Percentiles rank a stretch among this genome's conserved stretches.
These are phyloP conservation scores for Nothoprocta perdicaria DNA, from an alignment of 2,113 vertebrate species.

Conservation along the genomic window DNA sequence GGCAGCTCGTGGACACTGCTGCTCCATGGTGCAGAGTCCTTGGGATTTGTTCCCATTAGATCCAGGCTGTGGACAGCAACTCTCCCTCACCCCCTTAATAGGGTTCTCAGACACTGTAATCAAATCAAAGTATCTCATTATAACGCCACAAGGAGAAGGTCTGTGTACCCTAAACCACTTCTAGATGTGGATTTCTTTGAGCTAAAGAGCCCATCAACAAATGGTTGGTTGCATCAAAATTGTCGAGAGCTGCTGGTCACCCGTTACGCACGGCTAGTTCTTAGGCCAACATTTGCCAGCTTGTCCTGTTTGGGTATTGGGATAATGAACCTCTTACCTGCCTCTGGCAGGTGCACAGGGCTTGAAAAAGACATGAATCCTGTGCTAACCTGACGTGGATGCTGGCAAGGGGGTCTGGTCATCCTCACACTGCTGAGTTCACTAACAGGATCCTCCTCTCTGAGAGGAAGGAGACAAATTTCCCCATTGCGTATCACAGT, in stretches of 20 bases:
- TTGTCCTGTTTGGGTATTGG: not conserved
- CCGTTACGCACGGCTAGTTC: not conserved
- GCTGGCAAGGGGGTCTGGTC: not conserved
- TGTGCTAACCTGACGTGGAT: not conserved
- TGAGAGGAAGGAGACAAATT: slow-evolving; percentile 35
- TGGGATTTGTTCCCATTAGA: fast-evolving
- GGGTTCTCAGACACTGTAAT: not conserved
- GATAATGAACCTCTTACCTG: not conserved
- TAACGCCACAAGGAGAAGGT: not conserved
- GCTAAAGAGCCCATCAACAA: not conserved
- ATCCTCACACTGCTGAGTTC: slow-evolving; percentile 8
- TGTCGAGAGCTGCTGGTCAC: not conserved
- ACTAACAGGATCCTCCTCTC: slow-evolving; percentile 23
- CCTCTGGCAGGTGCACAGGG: not conserved
- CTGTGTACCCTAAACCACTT: not conserved
- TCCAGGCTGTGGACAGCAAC: not conserved
- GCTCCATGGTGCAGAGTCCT: not conserved
- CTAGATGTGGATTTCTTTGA: not conserved
- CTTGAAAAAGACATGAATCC: not conserved
- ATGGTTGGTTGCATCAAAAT: not conserved
- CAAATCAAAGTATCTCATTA: not conserved
- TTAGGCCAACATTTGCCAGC: not conserved
- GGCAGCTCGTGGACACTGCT: fast-evolving
- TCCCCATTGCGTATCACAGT: slow-evolving; percentile 31
- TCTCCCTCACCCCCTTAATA: not conserved